Evolutionary conservation across 2,888 invertebrate genomes (phyloP).

Genomic region (Diarsia rubi): DNA sequence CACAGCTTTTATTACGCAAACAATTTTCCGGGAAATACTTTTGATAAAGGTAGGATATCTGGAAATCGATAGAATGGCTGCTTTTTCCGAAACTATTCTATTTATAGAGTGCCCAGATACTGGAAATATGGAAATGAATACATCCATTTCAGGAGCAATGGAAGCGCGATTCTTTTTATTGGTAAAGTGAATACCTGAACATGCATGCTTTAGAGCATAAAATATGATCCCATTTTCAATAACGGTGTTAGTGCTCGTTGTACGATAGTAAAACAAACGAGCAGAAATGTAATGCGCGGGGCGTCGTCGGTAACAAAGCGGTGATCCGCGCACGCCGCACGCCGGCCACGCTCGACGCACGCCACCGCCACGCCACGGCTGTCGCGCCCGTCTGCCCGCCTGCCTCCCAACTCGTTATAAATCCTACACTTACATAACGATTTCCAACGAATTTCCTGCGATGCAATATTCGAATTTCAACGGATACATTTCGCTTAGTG

Average conservation of each 20-base stretch:
- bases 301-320: constrained; percentile 57
- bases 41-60: constrained; percentile 36
- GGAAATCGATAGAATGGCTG: constrained; percentile 47
- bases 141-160: constrained; percentile 41
- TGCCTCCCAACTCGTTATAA: constrained; percentile 67
- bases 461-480: constrained; percentile 66
- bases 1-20: constrained; percentile 23
- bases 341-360: constrained; percentile 34
- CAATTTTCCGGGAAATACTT: constrained; percentile 45
- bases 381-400: neutral
- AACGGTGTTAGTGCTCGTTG: constrained; percentile 62
- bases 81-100: constrained; percentile 34
- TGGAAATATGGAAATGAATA: constrained; percentile 35
- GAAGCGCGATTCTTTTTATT: constrained; percentile 24
- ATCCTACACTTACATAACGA: constrained; percentile 72
- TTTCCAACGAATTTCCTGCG: constrained; percentile 70
- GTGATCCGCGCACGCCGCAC: constrained; percentile 22
- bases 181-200: constrained; percentile 23
- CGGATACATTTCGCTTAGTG: constrained; percentile 60
- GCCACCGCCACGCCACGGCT: constrained; percentile 2
- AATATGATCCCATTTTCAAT: constrained; percentile 60
- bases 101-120: constrained; percentile 45
- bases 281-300: constrained; percentile 65
- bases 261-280: constrained; percentile 61
- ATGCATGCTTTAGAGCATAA: constrained; percentile 39